Evolutionary conservation across 2,888 invertebrate species (phyloP).

Genomic region (Amiota minor): DNA sequence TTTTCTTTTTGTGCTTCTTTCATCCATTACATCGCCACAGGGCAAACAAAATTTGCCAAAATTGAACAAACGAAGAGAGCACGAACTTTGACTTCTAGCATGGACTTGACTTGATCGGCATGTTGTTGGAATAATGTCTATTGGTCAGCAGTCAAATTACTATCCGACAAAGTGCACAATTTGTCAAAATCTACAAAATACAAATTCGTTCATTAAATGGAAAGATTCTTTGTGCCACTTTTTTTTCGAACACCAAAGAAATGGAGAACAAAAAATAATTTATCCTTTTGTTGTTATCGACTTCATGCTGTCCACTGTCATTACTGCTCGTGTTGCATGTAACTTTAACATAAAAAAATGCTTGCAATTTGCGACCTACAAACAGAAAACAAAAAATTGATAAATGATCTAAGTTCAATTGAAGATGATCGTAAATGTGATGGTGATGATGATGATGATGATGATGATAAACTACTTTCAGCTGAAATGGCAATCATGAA

Average conservation of each 20-base stretch:
- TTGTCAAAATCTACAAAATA: conserved; percentile 54
- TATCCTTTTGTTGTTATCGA: no score
- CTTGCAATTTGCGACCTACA: not conserved
- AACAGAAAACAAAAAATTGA: not conserved
- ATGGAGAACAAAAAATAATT: no score
- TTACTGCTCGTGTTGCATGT: not conserved
- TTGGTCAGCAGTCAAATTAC: conserved; percentile 40
- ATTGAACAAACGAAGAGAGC: not conserved
- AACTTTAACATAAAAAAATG: not conserved
- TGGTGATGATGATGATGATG: no score
- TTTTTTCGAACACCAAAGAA: no score
- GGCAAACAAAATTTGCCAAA: conserved; percentile 1
- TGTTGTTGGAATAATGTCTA: conserved; percentile 42
- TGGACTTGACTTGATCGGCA: no score
- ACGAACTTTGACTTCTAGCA: not conserved
- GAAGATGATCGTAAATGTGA: not conserved
- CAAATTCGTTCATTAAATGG: conserved; percentile 25
- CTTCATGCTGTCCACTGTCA: no score
- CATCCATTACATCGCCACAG: conserved; percentile 8
- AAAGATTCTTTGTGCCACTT: no score
- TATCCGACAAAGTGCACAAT: conserved; percentile 53
- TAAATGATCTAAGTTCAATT: conserved; percentile 16
- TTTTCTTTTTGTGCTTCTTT: conserved; percentile 15
- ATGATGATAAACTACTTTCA: no score
- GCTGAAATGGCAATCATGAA: no score